phyloP scores from a whole-genome alignment of 2,797 vertebrate species.

The Sebastes glaucus region DNA sequence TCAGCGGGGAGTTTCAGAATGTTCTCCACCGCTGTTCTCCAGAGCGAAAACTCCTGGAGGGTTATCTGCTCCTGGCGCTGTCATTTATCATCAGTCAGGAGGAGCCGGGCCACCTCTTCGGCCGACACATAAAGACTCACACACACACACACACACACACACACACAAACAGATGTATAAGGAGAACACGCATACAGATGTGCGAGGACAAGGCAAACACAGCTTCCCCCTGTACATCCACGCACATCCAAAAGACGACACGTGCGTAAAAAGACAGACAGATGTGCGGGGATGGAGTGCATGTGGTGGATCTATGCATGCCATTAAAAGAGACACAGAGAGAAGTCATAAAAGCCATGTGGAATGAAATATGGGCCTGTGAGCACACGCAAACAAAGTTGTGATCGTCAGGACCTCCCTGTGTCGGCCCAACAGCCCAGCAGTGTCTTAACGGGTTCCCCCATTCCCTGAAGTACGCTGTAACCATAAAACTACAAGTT shows the following conservation, averaged over 20 bases:
- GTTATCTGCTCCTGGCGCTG: slow-evolving; percentile 97
- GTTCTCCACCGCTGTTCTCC: slow-evolving; percentile 93
- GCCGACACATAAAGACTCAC: slow-evolving; percentile 35
- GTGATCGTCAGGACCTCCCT: slow-evolving; percentile 76
- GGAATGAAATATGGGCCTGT: slow-evolving; percentile 59
- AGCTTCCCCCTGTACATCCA: background rate
- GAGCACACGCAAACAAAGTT: slow-evolving; percentile 52
- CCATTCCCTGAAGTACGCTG: slow-evolving; percentile 84
- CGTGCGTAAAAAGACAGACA: slow-evolving; percentile 22
- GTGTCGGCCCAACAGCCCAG: slow-evolving; percentile 77
- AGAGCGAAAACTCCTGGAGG: slow-evolving; percentile 88
- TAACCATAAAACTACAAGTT: slow-evolving; percentile 84
- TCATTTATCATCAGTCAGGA: slow-evolving; percentile 94
- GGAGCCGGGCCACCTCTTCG: slow-evolving; percentile 64
- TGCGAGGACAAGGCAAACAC: slow-evolving; percentile 28
- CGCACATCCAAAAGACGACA: background rate
- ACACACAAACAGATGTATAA: slow-evolving; percentile 46
- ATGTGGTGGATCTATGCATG: slow-evolving; percentile 48
- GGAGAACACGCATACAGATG: slow-evolving; percentile 44
- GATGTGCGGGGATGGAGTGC: slow-evolving; percentile 38
- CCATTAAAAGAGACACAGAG: slow-evolving; percentile 57
- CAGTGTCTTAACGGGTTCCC: slow-evolving; percentile 79
- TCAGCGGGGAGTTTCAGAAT: slow-evolving; percentile 99
- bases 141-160: slow-evolving; percentile 20
- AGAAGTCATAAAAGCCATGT: slow-evolving; percentile 62